phyloP scores from a whole-genome alignment of 37 sponge, comb jelly and placozoan genomes.

The Cladorhizidae sp. region DNA sequence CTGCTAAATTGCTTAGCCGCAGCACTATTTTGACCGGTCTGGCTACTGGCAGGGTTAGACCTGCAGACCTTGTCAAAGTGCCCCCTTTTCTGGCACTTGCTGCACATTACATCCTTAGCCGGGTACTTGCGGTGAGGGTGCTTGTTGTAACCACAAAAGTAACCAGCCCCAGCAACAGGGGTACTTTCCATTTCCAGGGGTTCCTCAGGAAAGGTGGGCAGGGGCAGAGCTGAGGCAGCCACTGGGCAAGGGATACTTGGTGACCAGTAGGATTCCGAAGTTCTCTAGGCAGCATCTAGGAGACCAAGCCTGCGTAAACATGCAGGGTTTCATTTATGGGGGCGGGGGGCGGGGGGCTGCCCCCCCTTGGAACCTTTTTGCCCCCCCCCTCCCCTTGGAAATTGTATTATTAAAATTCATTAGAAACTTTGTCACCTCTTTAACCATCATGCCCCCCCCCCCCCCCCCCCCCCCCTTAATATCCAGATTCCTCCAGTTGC shows the following conservation, averaged over 20 bases:
- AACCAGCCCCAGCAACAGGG: neutral
- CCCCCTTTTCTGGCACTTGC: neutral
- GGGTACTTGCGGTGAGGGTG: conserved; percentile 9
- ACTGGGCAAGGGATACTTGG: no score
- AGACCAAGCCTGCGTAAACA: conserved; percentile 8
- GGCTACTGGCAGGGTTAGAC: neutral
- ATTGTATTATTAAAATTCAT: no score
- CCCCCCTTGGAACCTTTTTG: no score
- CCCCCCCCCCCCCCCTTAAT: no score
- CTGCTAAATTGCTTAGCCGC: neutral
- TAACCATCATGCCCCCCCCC: no score
- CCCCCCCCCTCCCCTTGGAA: no score
- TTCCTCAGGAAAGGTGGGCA: neutral
- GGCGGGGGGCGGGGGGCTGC: no score
- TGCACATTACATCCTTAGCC: neutral
- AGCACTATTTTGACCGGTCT: neutral
- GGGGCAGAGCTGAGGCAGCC: neutral
- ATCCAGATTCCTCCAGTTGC: no score
- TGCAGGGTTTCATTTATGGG: no score
- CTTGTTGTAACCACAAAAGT: conserved; percentile 25
- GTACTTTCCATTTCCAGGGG: neutral
- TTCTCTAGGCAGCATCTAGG: conserved; percentile 15
- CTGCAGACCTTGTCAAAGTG: conserved; percentile 29
- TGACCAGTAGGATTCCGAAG: neutral
- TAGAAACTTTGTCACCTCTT: no score